Conservation (phyloP, 2,888 invertebrate species). For the Pyrochroa serraticornis region DNA sequence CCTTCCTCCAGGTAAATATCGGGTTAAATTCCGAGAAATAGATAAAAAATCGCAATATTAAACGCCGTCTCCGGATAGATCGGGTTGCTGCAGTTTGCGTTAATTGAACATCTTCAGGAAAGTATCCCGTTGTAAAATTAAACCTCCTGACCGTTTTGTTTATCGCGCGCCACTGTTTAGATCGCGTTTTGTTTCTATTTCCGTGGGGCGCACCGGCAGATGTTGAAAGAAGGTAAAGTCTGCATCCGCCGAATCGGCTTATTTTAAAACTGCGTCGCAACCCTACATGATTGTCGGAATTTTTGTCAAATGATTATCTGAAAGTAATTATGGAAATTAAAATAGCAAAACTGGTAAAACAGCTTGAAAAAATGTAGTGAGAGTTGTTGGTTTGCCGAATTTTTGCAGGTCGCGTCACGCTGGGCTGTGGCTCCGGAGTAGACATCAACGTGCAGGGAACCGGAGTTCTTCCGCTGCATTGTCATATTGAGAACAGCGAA, state of each 20-base stretch:
- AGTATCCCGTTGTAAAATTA: conserved; percentile 1
- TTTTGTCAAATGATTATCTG: background rate
- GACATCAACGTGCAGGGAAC: conserved; percentile 87
- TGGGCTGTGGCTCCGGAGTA: conserved; percentile 79
- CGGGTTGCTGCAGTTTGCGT: background rate
- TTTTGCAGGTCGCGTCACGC: conserved; percentile 78
- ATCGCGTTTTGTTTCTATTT: conserved; percentile 33
- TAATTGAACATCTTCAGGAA: background rate
- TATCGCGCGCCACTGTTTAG: conserved; percentile 3
- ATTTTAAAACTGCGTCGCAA: conserved; percentile 22
- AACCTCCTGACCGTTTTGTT: conserved; percentile 7
- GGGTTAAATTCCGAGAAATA: background rate
- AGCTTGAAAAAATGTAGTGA: background rate
- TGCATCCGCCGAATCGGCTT: conserved; percentile 23
- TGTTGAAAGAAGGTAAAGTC: conserved; percentile 19
- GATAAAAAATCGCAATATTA: background rate
- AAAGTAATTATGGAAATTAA: background rate
- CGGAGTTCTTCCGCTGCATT: conserved; percentile 84
- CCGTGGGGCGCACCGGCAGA: conserved; percentile 20
- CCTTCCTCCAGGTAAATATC: conserved; percentile 78
- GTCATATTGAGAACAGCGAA: conserved; percentile 84
- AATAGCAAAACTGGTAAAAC: background rate
- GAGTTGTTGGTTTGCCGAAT: background rate
- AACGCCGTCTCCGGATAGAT: background rate
- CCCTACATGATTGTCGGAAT: background rate